Conservation (phyloP, 2,113 vertebrate genomes). For the Sceloporus undulatus region DNA sequence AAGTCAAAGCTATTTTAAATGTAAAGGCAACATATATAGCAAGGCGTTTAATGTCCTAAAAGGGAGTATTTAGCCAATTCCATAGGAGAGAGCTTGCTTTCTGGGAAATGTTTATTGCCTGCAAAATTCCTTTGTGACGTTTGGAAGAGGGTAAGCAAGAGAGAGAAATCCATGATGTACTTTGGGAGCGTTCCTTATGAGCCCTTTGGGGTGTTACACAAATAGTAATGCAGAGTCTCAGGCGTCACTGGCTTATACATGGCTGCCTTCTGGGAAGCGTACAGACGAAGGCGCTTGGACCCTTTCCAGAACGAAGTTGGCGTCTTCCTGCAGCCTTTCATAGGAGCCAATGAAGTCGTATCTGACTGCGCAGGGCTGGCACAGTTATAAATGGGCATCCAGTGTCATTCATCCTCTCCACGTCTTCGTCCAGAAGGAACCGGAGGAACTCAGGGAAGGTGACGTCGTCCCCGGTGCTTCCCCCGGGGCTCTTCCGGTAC, state of each 20-base stretch:
- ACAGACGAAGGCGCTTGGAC: constrained; percentile 82
- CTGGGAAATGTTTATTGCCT: constrained; percentile 77
- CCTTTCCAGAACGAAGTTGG: constrained; percentile 84
- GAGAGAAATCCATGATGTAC: constrained; percentile 95
- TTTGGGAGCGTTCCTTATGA: constrained; percentile 90
- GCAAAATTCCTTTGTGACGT: constrained; percentile 89
- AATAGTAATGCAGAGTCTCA: constrained; percentile 89
- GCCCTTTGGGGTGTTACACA: constrained; percentile 86
- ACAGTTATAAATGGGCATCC: constrained; percentile 98
- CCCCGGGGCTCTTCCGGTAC: constrained; percentile 80
- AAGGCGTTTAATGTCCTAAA: constrained; percentile 25
- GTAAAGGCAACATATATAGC: constrained; percentile 26
- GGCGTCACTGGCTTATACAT: constrained; percentile 93
- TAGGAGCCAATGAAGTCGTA: constrained; percentile 97
- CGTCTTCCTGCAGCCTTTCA: constrained; percentile 86
- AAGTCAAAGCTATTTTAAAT: constrained; percentile 35
- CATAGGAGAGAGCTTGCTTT: constrained; percentile 2
- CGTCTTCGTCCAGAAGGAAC: constrained; percentile 92
- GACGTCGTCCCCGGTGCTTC: constrained; percentile 87
- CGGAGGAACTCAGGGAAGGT: constrained; percentile 92
- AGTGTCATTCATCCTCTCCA: constrained; percentile 96
- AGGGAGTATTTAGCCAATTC: constrained; percentile 42
- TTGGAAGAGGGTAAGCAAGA: constrained; percentile 96
- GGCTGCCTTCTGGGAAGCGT: constrained; percentile 90
- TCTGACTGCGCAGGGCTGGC: constrained; percentile 91